Evolutionary conservation across 2,797 vertebrate genomes (phyloP), one percentile per base, ranked within the genome.

Genomic region (Lacerta viridis): DNA sequence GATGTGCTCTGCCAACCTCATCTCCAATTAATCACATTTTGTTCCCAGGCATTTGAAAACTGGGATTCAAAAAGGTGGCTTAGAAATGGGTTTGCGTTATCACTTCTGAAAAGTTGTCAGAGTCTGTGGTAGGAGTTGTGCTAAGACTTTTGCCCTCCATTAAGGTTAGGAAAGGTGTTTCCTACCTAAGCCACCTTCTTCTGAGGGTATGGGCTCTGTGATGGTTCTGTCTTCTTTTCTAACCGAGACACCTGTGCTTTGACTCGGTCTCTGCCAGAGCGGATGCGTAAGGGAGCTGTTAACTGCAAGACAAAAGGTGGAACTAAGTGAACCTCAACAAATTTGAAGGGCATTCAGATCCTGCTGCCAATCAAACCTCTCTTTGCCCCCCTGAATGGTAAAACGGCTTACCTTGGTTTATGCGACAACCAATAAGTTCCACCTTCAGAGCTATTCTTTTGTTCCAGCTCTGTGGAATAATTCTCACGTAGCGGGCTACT

Each of bases 391-490:
- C 50, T 43, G 13, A 55, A 55, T 55, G 50, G 29, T 69, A 85
- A 80, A 25, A 4, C 76, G 46, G 90, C 89, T 88, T 88, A 97
- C 97, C 95, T 96, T 94, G 96, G 85, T 92, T 93, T 86, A 96
- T 89, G 33, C 79, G 90, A 86, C 97, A 98, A 55, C 98, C 98
- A 82, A 98, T 93, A 75, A 98, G 95, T 91, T 98, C 97, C 9
- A 97, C 95, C 80, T 96, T 97, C 95, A 98, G 61, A 2, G 97
- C 97, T 83, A 98, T 97, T 66, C 95, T 95, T 93, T 96, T 96
- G 91, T 98, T 95, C 98, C 98, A 97, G 0, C 92, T 95, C 0
- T 97, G 97, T 25, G 98, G 98, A 43, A 98, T 43, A 64, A 98
- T 92, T 9, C 97, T 96, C 77, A 98, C 36, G 0, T 96, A 97